Percentiles rank a stretch among this genome's conserved stretches.
phyloP scores from a whole-genome alignment of 2,797 vertebrate species.

The Rhinophrynus dorsalis region DNA sequence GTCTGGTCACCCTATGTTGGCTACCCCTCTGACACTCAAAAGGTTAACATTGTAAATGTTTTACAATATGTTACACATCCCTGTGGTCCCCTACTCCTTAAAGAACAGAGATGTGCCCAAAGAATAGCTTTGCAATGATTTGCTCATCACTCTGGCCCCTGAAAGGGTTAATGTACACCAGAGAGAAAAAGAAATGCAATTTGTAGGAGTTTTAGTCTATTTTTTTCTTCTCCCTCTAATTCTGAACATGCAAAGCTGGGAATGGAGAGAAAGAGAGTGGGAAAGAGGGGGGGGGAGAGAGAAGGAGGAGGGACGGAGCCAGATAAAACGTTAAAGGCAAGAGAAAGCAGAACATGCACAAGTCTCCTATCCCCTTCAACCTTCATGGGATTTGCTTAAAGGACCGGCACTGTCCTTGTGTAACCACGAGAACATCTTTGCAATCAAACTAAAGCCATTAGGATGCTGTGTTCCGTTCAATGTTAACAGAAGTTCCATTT shows the following conservation, averaged over 20 bases:
- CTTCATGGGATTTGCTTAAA: neutral
- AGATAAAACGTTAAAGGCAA: slow-evolving; percentile 30
- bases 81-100: no score
- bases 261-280: neutral
- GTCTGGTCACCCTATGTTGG: no score
- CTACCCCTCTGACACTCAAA: no score
- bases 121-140: no score
- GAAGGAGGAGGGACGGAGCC: slow-evolving; percentile 17
- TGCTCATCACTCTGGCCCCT: no score
- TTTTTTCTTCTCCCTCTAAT: neutral
- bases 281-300: slow-evolving; percentile 1
- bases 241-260: neutral
- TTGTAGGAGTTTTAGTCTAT: neutral
- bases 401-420: neutral
- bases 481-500: neutral
- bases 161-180: no score
- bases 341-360: slow-evolving; percentile 9
- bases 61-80: no score
- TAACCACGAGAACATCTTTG: neutral
- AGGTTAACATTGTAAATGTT: no score
- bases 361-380: slow-evolving; percentile 4
- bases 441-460: neutral
- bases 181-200: no score
- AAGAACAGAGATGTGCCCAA: no score
- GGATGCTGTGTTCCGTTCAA: neutral